Base-by-base conservation (phyloP, 2,888 invertebrate genomes). In the Tetranychus piercei region DNA sequence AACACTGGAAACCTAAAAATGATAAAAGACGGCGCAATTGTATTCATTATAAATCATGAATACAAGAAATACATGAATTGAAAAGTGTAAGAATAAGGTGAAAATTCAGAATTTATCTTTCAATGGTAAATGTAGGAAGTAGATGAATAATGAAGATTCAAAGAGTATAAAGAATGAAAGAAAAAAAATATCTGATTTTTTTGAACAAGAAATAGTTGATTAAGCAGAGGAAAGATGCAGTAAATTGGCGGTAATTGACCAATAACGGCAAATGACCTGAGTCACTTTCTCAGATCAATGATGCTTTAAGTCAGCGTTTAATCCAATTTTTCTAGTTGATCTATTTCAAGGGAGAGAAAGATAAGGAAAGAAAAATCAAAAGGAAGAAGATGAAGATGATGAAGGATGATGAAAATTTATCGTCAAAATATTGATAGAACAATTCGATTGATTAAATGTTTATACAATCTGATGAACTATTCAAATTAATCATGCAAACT, bases 241-340 rank as follows among this genome's bases (percentile, higher is more conserved):
- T 71, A 44, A 44, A 71, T 71, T 71, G 72, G 44, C 34, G 4
- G 69, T 34, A 55, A 55, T 55, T 55, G 55, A 55, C 55, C 55
- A 55, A 55, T 55, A 55, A 55, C 55, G 55, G 55, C 55, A 55
- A 55, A 55, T 55, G 55, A 55, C 55, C 55, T 6, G 55, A 55
- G 55, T 55, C 55, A 55, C 55, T 55, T 55, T 55, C 55, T 55
- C 55, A 55, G 55, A 55, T 55, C 55, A 55, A 55, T 55, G 55
- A 55, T 55, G 55, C 55, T 55, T 55, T 7, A 55, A 55, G 15
- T 15, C 6, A 55, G 9, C 15, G 55, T 9, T 55, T 55, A 55
- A 55, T 6, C 55, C 55, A 55, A 55, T 55, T 55, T 55, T 15
- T 15, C 15, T 55, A 55, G 34, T 34, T 34, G 34, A 34, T 34